Conservation (phyloP, 2,797 vertebrate species). For the Micropoecilia bifurca region DNA sequence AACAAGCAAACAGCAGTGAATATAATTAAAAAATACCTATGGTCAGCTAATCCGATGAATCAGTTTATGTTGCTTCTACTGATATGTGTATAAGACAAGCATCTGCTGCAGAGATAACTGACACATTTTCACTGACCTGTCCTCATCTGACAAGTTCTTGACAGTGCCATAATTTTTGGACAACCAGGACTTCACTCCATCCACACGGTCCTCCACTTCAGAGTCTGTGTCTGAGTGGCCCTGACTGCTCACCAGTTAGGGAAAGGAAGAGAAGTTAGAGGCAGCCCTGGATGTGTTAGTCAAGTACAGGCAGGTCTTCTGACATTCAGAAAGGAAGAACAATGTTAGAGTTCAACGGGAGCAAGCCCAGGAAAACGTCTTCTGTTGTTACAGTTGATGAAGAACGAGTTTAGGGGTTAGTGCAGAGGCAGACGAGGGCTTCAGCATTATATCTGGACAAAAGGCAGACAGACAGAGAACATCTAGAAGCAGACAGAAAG, state of each 20-base stretch:
- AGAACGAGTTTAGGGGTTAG: background rate
- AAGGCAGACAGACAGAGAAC: background rate
- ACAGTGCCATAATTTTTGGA: slow-evolving; percentile 94
- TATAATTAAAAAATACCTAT: background rate
- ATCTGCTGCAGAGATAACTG: background rate
- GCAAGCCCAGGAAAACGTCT: background rate
- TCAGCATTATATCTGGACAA: background rate
- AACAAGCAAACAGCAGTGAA: background rate
- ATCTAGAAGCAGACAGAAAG: background rate
- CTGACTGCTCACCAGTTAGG: slow-evolving; percentile 78
- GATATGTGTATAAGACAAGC: background rate
- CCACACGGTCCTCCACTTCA: slow-evolving; percentile 91
- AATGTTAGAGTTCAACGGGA: slow-evolving; percentile 14
- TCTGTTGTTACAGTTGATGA: background rate
- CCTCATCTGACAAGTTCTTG: slow-evolving; percentile 92
- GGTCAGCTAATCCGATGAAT: background rate
- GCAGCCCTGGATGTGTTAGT: background rate
- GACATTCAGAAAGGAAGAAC: slow-evolving; percentile 24
- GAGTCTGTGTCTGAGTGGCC: slow-evolving; percentile 93
- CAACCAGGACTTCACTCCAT: slow-evolving; percentile 96
- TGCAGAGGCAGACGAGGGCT: background rate
- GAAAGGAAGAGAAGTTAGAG: slow-evolving; percentile 40
- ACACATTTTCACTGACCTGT: slow-evolving; percentile 86
- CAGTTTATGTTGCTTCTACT: background rate
- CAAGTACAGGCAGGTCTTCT: background rate